phyloP scores from a whole-genome alignment of 1,140 invertebrate genomes.

The Brachionus manjavacas region DNA sequence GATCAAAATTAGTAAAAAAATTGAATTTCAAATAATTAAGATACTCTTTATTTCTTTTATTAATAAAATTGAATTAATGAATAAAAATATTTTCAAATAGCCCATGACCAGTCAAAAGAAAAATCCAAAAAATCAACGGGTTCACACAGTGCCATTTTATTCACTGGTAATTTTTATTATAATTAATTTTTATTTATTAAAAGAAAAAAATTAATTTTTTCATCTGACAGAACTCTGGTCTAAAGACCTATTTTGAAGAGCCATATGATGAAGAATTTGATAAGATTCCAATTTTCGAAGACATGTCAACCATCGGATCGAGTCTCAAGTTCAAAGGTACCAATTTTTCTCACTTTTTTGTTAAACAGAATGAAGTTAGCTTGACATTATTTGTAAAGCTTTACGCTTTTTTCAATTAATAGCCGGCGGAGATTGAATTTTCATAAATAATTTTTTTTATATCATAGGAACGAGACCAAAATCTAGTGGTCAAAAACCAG shows the following conservation, averaged over 20 bases:
- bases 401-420: neutral
- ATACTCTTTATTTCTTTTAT: neutral
- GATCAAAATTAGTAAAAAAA: neutral
- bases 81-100: neutral
- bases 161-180: neutral
- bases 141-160: slow-evolving; percentile 3
- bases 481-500: slow-evolving; percentile 4
- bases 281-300: neutral
- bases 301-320: neutral
- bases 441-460: neutral
- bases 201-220: neutral
- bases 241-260: slow-evolving; percentile 37
- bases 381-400: neutral
- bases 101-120: neutral
- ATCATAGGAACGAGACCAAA: slow-evolving; percentile 4
- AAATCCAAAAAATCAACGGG: neutral
- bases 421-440: neutral
- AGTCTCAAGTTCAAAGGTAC: slow-evolving; percentile 17
- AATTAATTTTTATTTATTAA: neutral
- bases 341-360: neutral
- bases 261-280: slow-evolving; percentile 18
- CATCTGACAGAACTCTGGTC: neutral
- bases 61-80: too few species aligned
- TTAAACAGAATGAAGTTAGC: neutral
- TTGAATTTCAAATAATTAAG: neutral